Percentiles rank a stretch among this genome's conserved stretches.
These are phyloP conservation scores for Oscheius sp. DNA, from an alignment of 2,888 invertebrate genomes.

Conservation along the genomic window DNA sequence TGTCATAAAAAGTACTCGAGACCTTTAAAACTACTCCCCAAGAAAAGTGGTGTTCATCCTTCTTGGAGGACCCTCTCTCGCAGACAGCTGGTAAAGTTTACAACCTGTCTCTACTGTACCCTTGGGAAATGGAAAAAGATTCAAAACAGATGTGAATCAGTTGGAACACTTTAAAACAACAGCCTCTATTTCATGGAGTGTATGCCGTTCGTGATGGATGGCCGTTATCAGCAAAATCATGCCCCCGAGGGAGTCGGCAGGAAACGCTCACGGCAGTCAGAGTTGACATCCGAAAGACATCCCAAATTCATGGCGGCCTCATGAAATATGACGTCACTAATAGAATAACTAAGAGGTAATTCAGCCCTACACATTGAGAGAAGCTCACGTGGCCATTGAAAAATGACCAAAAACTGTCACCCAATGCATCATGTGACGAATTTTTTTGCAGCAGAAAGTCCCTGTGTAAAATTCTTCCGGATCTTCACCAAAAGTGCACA, in stretches of 20 bases:
- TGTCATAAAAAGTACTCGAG: not conserved
- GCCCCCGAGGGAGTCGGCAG: constrained; percentile 11
- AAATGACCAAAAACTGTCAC: not conserved
- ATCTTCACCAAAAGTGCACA: not conserved
- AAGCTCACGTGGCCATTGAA: not conserved
- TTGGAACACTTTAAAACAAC: no score
- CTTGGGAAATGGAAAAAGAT: no score
- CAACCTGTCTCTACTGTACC: no score
- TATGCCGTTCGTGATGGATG: constrained; percentile 21
- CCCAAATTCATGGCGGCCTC: constrained; percentile 27
- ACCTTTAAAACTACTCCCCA: no score
- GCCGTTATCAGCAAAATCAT: constrained; percentile 26
- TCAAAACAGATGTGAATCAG: no score
- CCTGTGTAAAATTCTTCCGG: not conserved
- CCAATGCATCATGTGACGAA: not conserved
- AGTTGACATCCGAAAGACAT: constrained; percentile 20
- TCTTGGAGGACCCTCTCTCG: no score
- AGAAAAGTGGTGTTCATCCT: no score
- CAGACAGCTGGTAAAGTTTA: no score
- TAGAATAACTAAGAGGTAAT: constrained; percentile 13
- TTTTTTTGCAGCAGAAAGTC: not conserved
- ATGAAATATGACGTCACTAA: constrained; percentile 32
- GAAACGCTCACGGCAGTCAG: not conserved
- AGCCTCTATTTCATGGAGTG: not conserved
- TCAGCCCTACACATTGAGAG: not conserved